A percentile compares a stretch with the other conserved stretches of the same genome.
Evolutionary conservation across 2,113 vertebrate species (phyloP).

Genomic region (Oxyruncus cristatus): DNA sequence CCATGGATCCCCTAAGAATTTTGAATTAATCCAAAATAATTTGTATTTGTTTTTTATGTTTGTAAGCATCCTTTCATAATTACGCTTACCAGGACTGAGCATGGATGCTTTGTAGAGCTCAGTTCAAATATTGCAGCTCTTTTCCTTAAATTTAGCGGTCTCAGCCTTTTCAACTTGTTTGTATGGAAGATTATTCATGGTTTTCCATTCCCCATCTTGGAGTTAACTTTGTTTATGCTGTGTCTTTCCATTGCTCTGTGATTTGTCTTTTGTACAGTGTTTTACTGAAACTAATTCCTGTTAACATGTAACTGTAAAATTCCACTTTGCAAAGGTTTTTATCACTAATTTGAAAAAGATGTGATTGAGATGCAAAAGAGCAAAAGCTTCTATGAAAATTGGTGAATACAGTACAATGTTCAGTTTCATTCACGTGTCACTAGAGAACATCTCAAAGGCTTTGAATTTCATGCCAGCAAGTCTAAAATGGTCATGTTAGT

Average conservation of each 20-base stretch:
- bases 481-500: conserved; percentile 5
- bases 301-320: not conserved
- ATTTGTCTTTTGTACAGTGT: not conserved
- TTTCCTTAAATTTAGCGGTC: not conserved
- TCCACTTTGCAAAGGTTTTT: not conserved
- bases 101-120: not conserved
- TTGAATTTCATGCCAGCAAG: conserved; percentile 50
- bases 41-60: not conserved
- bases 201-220: not conserved
- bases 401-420: conserved; percentile 8
- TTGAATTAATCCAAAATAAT: not conserved
- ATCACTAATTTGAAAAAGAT: not conserved
- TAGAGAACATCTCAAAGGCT: conserved; percentile 25
- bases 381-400: not conserved
- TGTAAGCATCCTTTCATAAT: not conserved
- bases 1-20: not conserved
- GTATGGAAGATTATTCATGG: not conserved
- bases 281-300: not conserved
- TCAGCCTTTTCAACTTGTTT: not conserved
- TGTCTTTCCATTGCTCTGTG: conserved; percentile 2
- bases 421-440: conserved; percentile 42
- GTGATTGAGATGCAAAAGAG: not conserved
- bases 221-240: not conserved
- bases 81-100: not conserved
- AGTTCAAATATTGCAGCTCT: not conserved